Evolutionary conservation across 2,113 vertebrate genomes (phyloP), one percentile per base, ranked within the genome.

Genomic region (Sylvietta virens): DNA sequence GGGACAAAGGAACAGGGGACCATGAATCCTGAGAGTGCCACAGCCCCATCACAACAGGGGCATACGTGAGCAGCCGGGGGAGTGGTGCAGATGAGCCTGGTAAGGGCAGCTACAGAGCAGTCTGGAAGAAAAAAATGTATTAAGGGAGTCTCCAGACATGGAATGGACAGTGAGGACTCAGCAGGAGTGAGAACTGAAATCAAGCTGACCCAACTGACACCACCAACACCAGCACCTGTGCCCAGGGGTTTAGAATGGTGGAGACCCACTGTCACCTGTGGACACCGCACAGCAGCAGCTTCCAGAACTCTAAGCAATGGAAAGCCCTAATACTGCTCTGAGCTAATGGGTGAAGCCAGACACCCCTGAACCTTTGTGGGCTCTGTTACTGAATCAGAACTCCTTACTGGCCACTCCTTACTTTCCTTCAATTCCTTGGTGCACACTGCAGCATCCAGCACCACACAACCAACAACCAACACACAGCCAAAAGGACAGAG

Each of bases 341-440:
- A 64, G 48, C 62, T 28, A 40, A 31, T 0, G 16, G 17, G 23
- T 31, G 33, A 80, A 30, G 33, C 33, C 44, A 39, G 10, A 13
- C 54, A 50, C 2, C 0, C 40, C 47, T 0, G 1, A 60, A 33
- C 53, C 48, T n/a, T 7, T 2, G 0, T 4, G 40, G 37, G 48
- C 44, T 70, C 66, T 23, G 8, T 2, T 50, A 35, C 60, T 28
- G 37, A 54, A 10, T 15, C 44, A 28, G 15, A 60, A 50, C 42
- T 53, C 50, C 54, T 13, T 37, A 31, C 18, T 9, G 48, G 20
- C 28, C 39, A 47, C 10, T n/a, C n/a, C n/a, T n/a, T n/a, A n/a
- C n/a, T n/a, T 4, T 39, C 24, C 39, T 24, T 12, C 30, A 56
- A 10, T 3, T n/a, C n/a, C 56, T 19, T 2, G 6, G 24, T 1